Evolutionary conservation across 2,113 vertebrate species (phyloP), one percentile per base, ranked within the genome.

Genomic region (Laticauda laticaudata): DNA sequence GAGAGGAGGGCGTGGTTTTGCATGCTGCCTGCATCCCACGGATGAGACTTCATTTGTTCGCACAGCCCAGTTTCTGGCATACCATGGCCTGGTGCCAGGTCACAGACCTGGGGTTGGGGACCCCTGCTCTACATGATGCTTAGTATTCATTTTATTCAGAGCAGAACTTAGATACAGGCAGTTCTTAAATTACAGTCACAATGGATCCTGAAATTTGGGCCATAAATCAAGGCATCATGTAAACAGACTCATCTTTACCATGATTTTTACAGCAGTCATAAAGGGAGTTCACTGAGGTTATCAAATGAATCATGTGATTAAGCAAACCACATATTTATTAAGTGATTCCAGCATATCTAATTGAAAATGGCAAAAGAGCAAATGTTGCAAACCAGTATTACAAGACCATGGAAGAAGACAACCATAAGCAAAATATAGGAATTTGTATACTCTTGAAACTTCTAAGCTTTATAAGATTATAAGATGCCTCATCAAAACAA

Each of bases 401-500:
- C 29, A 69, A 69, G 29, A 69, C 64, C 64, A 2, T n/a, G 64
- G 12, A n/a, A 56, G 98, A 98, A 97, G 97, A 97, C 98, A 98
- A 96, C 97, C 96, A 97, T 97, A 96, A 98, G 97, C 97, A 98
- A 98, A 98, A 98, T 98, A 97, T 95, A 98, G 96, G 97, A 97
- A 98, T 97, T 94, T 98, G 98, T 98, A 98, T 98, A 97, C 97
- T 96, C 97, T 97, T 97, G 96, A 98, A 98, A 98, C 97, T 97
- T 98, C 97, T 95, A 97, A 96, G 97, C 97, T 97, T 96, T 96
- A 48, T 91, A 95, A 48, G 6, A 97, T 98, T 98, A 98, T 98
- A 98, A 98, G 98, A 97, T 97, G 97, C 98, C 98, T 98, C 97
- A 97, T 98, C 98, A 98, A 98, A 98, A 98, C 98, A 24, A 97